These are phyloP conservation scores for Crypturellus undulatus DNA, from an alignment of 2,113 vertebrate species.

Conservation along the genomic window DNA sequence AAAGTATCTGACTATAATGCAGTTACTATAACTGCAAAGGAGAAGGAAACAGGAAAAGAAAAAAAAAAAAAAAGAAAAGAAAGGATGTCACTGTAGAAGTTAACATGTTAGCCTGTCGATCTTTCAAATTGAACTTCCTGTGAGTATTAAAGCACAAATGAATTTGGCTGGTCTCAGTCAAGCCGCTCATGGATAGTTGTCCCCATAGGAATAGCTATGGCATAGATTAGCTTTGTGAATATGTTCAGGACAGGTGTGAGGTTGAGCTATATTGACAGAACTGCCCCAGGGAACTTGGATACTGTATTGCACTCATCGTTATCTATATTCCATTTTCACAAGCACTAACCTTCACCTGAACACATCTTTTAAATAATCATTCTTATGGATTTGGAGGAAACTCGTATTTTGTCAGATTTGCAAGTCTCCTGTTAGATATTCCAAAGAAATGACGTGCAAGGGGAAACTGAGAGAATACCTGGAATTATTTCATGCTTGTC, in stretches of 20 bases:
- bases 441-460: background rate
- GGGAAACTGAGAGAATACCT: background rate
- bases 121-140: slow-evolving; percentile 53
- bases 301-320: background rate
- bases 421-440: background rate
- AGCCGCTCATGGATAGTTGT: slow-evolving; percentile 47
- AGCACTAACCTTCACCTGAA: background rate
- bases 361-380: background rate
- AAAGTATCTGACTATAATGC: background rate
- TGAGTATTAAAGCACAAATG: slow-evolving; percentile 45
- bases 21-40: background rate
- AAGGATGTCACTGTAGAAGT: background rate
- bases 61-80: background rate
- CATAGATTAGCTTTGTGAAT: slow-evolving; percentile 53
- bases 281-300: background rate
- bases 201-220: slow-evolving; percentile 1
- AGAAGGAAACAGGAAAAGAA: background rate
- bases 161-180: slow-evolving; percentile 55
- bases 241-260: slow-evolving; percentile 43
- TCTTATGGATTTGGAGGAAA: background rate
- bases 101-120: slow-evolving; percentile 39
- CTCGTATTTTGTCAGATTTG: background rate
- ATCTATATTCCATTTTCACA: background rate
- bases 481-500: background rate
- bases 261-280: slow-evolving; percentile 27